Base-by-base conservation (phyloP, 1,140 invertebrate genomes). In the Saxidomus purpurata region DNA sequence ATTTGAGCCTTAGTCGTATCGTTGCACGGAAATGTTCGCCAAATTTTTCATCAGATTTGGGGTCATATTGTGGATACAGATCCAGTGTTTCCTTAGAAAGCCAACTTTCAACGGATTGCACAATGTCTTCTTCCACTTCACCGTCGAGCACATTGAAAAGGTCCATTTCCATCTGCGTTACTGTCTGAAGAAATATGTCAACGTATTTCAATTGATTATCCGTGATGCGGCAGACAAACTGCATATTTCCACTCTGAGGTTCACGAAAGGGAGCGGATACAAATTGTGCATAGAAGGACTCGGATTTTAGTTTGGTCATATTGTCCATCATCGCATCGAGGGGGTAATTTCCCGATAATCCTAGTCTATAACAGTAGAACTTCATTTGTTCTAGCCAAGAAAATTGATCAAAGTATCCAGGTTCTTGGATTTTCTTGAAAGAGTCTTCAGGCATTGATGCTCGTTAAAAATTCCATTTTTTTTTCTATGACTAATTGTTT, bases 161-260 rank as follows among this genome's bases (percentile, higher is more conserved):
- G n/a, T n/a, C n/a, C n/a, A n/a, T n/a, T n/a, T 76, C 71, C 4
- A 76, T 38, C 71, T 76, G 31, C 9, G 71, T 76, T 0, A 40
- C 71, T 8, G 71, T 34, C 25, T 38, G 71, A n/a, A 76, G n/a
- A 76, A 76, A 76, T 76, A 76, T 40, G 2, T 76, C 71, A 1
- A 36, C 71, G 71, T 76, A 17, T 25, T 40, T n/a, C 31, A 76
- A 40, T 25, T 76, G 31, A 25, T 38, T 36, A n/a, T n/a, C 40
- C 31, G 25, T 76, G 17, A 76, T 38, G 11, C 19, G 31, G 36
- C 19, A 38, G 15, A n/a, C 38, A 36, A 36, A 19, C 4, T 36
- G 25, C 17, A 36, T 38, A 40, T 76, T 76, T 31, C 22, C 3
- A 40, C 11, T 22, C 22, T 31, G 71, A 1, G 71, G 34, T 76